Evolutionary conservation across 2,797 vertebrate genomes (phyloP), one percentile per base, ranked within the genome.

Genomic region (Paratrypauchen microcephalus): DNA sequence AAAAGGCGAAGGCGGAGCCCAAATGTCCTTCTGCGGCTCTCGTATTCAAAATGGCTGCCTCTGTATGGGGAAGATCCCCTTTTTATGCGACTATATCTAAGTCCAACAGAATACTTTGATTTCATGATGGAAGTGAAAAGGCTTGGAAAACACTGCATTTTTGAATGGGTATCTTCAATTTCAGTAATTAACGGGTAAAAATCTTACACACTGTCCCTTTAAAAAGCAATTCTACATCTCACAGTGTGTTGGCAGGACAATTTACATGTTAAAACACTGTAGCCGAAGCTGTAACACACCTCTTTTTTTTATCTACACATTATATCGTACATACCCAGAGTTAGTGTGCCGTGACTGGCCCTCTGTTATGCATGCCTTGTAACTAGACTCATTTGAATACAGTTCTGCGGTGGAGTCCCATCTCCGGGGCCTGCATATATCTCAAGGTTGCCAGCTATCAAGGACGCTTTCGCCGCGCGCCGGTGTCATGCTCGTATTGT

Each of bases 381-480:
- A 63, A 63, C 61, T 47, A 8, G 15, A 55, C 12, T 36, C 21
- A 55, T 55, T 63, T 65, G 57, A 30, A 48, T 65, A 32, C 39
- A 18, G 19, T 47, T 30, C 52, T 32, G 16, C 15, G 39, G 19
- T 32, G 7, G 45, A 57, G 47, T 6, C 23, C 60, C 69, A 65
- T 58, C 24, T 58, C 26, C 15, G 3, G 24, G 23, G 55, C 50
- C 41, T 18, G 41, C 19, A 71, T 58, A 18, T 39, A 72, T 52
- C 28, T 60, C 55, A 66, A 71, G 70, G 56, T 60, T 54, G 50
- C 30, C 56, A n/a, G 56, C 55, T 48, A 65, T 57, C 52, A 58
- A 50, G 62, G 55, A 15, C 63, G 19, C 52, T 59, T 52, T 60
- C 21, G 32, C 58, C 28, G 48, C 18, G 3, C 7, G 54, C 54